Conservation (phyloP, 1,140 invertebrate species). For the Caenorhabditis brenneri region DNA sequence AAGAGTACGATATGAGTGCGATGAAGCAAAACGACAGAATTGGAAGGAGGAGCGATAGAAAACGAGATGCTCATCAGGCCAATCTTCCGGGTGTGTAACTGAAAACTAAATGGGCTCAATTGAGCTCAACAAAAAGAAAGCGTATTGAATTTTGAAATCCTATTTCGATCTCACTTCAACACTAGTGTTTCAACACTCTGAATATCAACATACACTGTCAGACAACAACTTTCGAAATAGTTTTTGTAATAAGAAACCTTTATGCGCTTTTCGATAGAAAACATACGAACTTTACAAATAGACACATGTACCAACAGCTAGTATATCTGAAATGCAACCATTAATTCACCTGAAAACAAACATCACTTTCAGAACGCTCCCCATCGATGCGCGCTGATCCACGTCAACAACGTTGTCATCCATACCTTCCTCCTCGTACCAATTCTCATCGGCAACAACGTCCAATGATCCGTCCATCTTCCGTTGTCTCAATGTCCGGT, state of each 20-base stretch:
- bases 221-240: too few relatives aligned
- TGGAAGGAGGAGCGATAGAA: not conserved
- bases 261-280: too few relatives aligned
- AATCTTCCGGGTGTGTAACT: not conserved
- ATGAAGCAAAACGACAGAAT: constrained; percentile 1
- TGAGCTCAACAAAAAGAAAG: too few relatives aligned
- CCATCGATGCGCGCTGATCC: not conserved
- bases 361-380: not conserved
- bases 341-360: too few relatives aligned
- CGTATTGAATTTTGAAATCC: too few relatives aligned
- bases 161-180: too few relatives aligned
- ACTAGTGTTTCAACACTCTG: too few relatives aligned
- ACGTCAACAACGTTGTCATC: not conserved
- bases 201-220: too few relatives aligned
- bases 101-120: not conserved
- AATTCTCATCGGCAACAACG: not conserved
- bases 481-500: not conserved
- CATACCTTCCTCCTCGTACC: not conserved
- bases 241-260: too few relatives aligned
- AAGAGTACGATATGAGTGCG: not conserved
- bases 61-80: not conserved
- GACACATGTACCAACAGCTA: too few relatives aligned
- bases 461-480: not conserved
- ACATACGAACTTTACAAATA: too few relatives aligned
- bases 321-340: too few relatives aligned